Conservation (phyloP, 2,113 vertebrate species). For the Pitta sordida region DNA sequence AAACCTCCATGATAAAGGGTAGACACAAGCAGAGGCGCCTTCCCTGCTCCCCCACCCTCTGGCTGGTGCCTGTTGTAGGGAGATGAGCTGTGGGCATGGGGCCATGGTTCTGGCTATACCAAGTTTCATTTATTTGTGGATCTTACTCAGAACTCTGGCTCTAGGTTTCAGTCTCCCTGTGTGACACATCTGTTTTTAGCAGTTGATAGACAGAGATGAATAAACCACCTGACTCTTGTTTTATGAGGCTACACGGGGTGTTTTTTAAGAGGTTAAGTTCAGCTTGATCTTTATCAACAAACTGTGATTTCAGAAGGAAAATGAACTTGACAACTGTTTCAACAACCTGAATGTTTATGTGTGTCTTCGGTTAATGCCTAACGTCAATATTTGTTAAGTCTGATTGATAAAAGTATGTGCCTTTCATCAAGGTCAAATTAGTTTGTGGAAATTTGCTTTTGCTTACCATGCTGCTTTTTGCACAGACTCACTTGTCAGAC, state of each 20-base stretch:
- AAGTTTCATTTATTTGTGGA: background rate
- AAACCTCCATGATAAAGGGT: rapidly evolving
- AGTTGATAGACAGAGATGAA: background rate
- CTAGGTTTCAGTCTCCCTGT: background rate
- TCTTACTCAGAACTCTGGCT: background rate
- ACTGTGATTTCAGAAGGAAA: slow-evolving; percentile 34
- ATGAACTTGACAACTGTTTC: slow-evolving; percentile 56
- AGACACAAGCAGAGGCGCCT: background rate
- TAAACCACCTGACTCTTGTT: background rate
- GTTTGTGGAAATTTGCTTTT: slow-evolving; percentile 55
- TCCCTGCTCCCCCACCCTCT: rapidly evolving
- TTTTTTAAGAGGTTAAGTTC: slow-evolving; percentile 11
- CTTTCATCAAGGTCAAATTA: slow-evolving; percentile 63
- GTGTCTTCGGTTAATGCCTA: slow-evolving; percentile 31
- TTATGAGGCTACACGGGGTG: background rate
- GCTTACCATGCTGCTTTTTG: slow-evolving; percentile 21
- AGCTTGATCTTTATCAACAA: slow-evolving; percentile 29
- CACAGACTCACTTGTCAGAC: background rate
- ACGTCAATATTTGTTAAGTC: slow-evolving; percentile 54
- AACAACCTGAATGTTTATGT: slow-evolving; percentile 38
- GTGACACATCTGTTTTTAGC: background rate
- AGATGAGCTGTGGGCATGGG: background rate
- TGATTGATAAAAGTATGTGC: slow-evolving; percentile 61
- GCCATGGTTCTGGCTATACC: rapidly evolving
- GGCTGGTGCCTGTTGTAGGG: background rate